Evolutionary conservation across 2,888 invertebrate species (phyloP), one percentile per base, ranked within the genome.

Genomic region (Acanthoscelides obtectus): DNA sequence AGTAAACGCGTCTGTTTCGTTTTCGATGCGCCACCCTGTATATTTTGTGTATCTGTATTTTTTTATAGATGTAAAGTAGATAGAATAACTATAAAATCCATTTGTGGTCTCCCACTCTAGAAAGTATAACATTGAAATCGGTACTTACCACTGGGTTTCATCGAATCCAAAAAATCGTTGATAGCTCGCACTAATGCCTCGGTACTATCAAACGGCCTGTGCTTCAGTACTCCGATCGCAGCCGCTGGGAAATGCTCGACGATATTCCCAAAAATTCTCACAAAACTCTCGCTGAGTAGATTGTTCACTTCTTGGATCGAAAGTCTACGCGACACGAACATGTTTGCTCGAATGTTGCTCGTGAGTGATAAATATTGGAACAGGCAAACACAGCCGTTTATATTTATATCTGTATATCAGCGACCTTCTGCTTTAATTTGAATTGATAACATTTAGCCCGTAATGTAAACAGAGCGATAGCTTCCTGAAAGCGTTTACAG

Each of bases 191-290:
- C 87, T n/a, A 91, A 82, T 66, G 86, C 85, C 63, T 84, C 81
- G 22, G 86, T 80, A 76, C 82, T 85, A 45, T 80, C 72, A 81
- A 91, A 91, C 0, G 91, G 91, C 66, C 88, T 83, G 76, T 85
- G 83, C 67, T 83, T 82, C 72, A 86, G 85, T 27, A 89, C 87
- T 25, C 83, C 80, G 65, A 81, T 82, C 0, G 90, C 89, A 22
- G 89, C 90, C 73, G 87, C 87, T 8, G 87, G 84, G 79, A 87
- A 89, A 73, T 89, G 84, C 80, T 91, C 91, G 70, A 91, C 88
- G n/a, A 90, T 89, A 84, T 91, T 91, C 21, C 87, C 87, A 80
- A 91, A 91, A 70, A 89, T 82, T 79, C 86, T 84, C 74, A 88
- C 87, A 81, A 91, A 91, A 74, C 88, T 85, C 67, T 88, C 87